Evolutionary conservation across 2,797 vertebrate genomes (phyloP), one percentile per base, ranked within the genome.

Genomic region (Aulostomus chinensis): DNA sequence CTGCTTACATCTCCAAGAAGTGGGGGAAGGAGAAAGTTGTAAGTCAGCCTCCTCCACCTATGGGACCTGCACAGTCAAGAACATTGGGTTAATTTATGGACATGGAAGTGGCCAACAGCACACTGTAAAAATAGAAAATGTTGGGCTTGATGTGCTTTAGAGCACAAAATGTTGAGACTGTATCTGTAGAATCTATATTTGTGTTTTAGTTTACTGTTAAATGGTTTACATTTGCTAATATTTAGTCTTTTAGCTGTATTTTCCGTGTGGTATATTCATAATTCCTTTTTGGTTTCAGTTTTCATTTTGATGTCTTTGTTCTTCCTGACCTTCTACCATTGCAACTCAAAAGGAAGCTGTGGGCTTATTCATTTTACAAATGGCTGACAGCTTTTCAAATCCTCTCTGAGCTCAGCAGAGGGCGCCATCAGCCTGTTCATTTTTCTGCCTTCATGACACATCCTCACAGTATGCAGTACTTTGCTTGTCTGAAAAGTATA

Each of bases 331-430:
- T n/a, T n/a, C n/a, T n/a, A n/a, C n/a, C n/a, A n/a, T 4, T 33
- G 5, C 13, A 18, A 10, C 1, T 57, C 12, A 41, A 26, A 38
- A 9, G 36, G 3, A 18, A 40, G n/a, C 4, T 0, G 8, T 20
- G 5, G 9, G 21, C 14, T 39, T 31, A 4, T 5, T 38, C 53
- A 13, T 1, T 14, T 12, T 10, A 42, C 10, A 17, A 51, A 35
- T 22, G 12, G 14, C 48, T 24, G 13, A 34, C 18, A 42, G 12
- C 17, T 48, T 41, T 38, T 43, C 5, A 39, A 31, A 47, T 30
- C 21, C 9, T 41, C 40, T 24, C 9, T 16, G 4, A 30, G 14
- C 1, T 1, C 86, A 87, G 74, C 61, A 87, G 87, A 76, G 83
- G 86, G 86, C 51, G 62, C 69, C 53, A 58, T 33, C 15, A 16